Conservation (phyloP, 2,113 vertebrate genomes). For the Taurulus bubalis region DNA sequence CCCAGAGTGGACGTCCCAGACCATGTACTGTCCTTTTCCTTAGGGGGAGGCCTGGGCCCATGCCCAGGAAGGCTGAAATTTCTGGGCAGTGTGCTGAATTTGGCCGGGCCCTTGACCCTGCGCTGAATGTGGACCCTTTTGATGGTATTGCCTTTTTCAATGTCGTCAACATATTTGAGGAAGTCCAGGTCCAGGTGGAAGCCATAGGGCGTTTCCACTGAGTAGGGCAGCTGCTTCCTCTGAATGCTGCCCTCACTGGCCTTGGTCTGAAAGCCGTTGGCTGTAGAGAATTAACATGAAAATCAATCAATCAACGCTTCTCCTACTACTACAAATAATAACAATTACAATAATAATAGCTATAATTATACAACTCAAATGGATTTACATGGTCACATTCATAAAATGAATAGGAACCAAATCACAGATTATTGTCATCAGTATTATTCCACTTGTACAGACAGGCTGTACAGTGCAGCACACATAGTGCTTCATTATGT, state of each 20-base stretch:
- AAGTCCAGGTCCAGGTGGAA: slow-evolving; percentile 98
- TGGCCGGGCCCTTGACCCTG: slow-evolving; percentile 90
- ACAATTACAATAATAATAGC: background rate
- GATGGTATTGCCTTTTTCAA: slow-evolving; percentile 98
- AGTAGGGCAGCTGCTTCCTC: slow-evolving; percentile 92
- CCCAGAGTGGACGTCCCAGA: slow-evolving; percentile 83
- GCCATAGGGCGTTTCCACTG: slow-evolving; percentile 97
- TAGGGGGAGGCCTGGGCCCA: slow-evolving; percentile 77
- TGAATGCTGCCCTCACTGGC: slow-evolving; percentile 83
- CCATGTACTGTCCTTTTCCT: slow-evolving; percentile 84
- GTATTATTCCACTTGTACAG: slow-evolving; percentile 49
- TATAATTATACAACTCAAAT: background rate
- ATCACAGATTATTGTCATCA: slow-evolving; percentile 45
- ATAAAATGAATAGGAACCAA: slow-evolving; percentile 33
- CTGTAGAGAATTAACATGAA: slow-evolving; percentile 78
- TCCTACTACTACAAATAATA: background rate
- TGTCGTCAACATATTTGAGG: slow-evolving; percentile 98
- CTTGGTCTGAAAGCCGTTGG: slow-evolving; percentile 84
- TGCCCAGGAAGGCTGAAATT: slow-evolving; percentile 96
- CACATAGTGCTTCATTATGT: slow-evolving; percentile 63
- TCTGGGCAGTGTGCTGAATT: slow-evolving; percentile 95
- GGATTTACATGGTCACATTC: background rate
- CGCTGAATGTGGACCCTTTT: slow-evolving; percentile 93
- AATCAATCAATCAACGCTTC: background rate
- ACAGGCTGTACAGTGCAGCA: slow-evolving; percentile 35